Evolutionary conservation across 92 coral and sea anemone species (phyloP), one percentile per base, ranked within the genome.

Genomic region (Palythoa heliodiscus): DNA sequence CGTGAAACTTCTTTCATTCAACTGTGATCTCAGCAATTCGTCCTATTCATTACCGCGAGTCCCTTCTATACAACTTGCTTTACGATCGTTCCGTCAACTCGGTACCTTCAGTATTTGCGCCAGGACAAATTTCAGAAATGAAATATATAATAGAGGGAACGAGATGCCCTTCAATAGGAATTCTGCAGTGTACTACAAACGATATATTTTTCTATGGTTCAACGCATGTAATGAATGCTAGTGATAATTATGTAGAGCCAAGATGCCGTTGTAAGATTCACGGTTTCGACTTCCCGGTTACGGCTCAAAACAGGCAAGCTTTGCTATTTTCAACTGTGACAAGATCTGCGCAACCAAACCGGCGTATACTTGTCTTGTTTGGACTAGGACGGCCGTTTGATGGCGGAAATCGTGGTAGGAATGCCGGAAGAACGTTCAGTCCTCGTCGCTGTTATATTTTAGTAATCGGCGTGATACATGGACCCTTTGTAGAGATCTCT

Each of bases 231-330:
- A 29, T 29, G 35, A 29, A 63, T n/a, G 12, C 61, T 43, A 57
- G 14, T 2, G 38, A 13, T 29, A 64, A 64, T 52, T 40, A 16
- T 9, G 39, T 79, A 48, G 84, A 80, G 47, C 14, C 39, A 3
- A 80, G 23, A 80, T 64, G 57, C 43, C 84, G 84, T 64, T 79
- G 84, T 80, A 80, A 80, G 39, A 29, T 80, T 80, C 84, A 48
- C 35, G 74, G 63, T 17, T 80, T 66, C 58, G 84, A 80, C 40
- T 80, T 80, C 11, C 74, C 84, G 10, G 75, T 80, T 48, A 80
- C 61, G 19, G 84, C 84, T 52, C 84, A 63, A 7, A 35, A 66
- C 64, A 22, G 60, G 22, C 13, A 24, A 43, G 3, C 10, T 15
- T 52, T 80, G 47, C 22, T 66, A 20, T 23, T 2, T 23, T 11